Evolutionary conservation across 2,888 invertebrate species (phyloP), one percentile per base, ranked within the genome.

Genomic region (Drosophila borealis): DNA sequence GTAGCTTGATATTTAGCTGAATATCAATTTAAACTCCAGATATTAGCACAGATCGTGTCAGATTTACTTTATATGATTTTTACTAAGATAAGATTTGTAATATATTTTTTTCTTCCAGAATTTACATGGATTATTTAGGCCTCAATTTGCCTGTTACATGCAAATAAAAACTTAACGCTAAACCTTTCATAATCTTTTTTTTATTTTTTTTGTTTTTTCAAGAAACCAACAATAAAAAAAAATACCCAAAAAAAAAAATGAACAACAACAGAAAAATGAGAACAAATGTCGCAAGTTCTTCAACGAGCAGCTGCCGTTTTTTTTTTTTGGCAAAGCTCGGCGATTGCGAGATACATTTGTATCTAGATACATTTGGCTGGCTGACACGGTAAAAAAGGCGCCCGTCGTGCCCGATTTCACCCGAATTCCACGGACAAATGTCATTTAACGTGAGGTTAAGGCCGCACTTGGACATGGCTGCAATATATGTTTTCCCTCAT

Each of bases 391-490:
- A 41, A 41, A n/a, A 9, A 59, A 49, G 54, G 64, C 69, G 69
- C 64, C 70, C 69, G 73, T 60, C 45, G 61, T 59, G 66, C 62
- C 74, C 81, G 85, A 70, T 85, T 82, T 82, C 82, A 78, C 85
- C 82, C 82, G 81, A 82, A 81, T 70, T 75, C 59, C 71, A 2
- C 29, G 29, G 29, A 29, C 29, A 29, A 29, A 29, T 67, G 63
- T 67, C 67, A 14, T 14, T 63, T 39, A 60, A 73, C 56, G 69
- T 56, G 60, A 59, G 67, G 57, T 54, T 66, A 53, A 62, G 67
- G 57, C 69, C 51, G 64, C 36, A 10, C 48, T 19, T 42, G 62
- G 56, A 62, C 56, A 48, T 53, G 51, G 66, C 21, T 19, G 53
- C n/a, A 10, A 71, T 41, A 50, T 57, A 55, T 39, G 14, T 41